Percentiles rank a stretch among this genome's conserved stretches.
Evolutionary conservation across 2,888 invertebrate species (phyloP).

Genomic region (Metellina segmentata): DNA sequence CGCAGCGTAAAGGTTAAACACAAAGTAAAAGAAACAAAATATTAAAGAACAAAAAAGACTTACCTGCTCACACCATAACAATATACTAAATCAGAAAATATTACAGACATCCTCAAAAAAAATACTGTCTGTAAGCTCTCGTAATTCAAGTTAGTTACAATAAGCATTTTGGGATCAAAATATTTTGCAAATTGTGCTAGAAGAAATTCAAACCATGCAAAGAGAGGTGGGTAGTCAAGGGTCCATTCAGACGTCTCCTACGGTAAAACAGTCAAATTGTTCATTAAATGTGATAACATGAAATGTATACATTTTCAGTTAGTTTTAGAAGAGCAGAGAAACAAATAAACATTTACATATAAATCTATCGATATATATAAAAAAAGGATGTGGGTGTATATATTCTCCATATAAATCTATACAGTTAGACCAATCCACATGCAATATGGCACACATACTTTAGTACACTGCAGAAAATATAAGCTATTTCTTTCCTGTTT

Average conservation of each 20-base stretch:
- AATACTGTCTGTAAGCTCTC: slow-evolving; percentile 88
- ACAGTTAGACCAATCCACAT: no score
- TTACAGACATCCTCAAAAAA: slow-evolving; percentile 95
- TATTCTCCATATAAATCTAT: no score
- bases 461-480: no score
- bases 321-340: no score
- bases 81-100: slow-evolving; percentile 90
- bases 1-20: no score
- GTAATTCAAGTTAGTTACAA: slow-evolving; percentile 90
- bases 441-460: no score
- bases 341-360: no score
- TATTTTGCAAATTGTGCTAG: slow-evolving; percentile 89
- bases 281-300: background rate
- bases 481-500: no score
- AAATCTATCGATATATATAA: no score
- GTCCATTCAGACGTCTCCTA: slow-evolving; percentile 95
- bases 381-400: no score
- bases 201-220: slow-evolving; percentile 95
- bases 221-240: slow-evolving; percentile 98
- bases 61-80: slow-evolving; percentile 89
- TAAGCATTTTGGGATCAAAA: slow-evolving; percentile 92
- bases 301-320: no score
- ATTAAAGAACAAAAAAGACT: slow-evolving; percentile 67
- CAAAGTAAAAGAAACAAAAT: background rate
- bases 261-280: slow-evolving; percentile 3